Conservation (phyloP, 2,113 vertebrate species). For the Tringa solitaria region DNA sequence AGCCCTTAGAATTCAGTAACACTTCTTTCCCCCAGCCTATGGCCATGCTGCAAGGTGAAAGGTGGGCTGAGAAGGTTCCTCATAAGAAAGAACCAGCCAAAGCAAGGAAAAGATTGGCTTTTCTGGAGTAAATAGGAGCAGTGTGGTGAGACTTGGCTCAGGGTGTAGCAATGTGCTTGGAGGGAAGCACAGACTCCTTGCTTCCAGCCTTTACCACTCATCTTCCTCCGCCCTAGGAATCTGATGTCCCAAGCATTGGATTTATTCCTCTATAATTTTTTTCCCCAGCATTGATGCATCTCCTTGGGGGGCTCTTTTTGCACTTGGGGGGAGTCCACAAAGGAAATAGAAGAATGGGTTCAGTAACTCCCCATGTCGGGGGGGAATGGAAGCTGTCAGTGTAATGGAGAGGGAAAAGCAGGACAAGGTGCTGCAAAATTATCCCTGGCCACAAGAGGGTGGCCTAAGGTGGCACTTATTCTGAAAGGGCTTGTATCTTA, state of each 20-base stretch:
- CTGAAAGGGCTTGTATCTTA: rapidly evolving
- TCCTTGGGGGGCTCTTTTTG: not conserved
- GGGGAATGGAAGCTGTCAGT: rapidly evolving
- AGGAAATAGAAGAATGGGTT: not conserved
- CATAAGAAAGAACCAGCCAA: too few relatives aligned
- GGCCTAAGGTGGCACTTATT: not conserved
- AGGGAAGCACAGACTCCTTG: not conserved
- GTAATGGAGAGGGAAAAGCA: not conserved
- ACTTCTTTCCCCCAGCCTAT: not conserved
- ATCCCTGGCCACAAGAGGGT: constrained; percentile 57
- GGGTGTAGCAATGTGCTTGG: not conserved
- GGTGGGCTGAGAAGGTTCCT: not conserved
- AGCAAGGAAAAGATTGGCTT: not conserved
- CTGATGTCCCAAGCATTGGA: not conserved
- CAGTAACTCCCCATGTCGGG: rapidly evolving
- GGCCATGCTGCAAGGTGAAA: too few relatives aligned
- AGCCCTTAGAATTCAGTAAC: not conserved
- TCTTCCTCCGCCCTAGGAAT: not conserved
- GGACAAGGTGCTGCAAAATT: not conserved
- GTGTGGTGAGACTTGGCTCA: not conserved
- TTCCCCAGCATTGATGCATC: not conserved
- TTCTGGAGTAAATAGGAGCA: not conserved
- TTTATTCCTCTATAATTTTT: rapidly evolving
- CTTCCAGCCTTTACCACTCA: rapidly evolving
- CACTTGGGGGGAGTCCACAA: rapidly evolving